Conservation (phyloP, 2,113 vertebrate genomes). For the Scomber japonicus region DNA sequence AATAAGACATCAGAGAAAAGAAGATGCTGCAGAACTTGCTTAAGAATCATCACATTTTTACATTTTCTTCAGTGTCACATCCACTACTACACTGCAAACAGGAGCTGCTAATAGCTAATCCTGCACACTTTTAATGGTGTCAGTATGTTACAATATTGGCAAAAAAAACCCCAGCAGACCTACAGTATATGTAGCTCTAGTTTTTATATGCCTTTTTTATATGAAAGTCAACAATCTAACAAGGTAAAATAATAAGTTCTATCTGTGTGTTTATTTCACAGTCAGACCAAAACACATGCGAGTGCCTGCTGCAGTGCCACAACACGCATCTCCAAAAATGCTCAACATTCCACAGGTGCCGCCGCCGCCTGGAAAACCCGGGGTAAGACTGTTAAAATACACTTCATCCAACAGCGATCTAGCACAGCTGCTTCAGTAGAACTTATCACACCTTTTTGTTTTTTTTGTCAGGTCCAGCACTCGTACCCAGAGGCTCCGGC, state of each 20-base stretch:
- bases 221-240: too few relatives aligned
- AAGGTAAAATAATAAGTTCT: background rate
- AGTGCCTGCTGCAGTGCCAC: constrained; percentile 89
- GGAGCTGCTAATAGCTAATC: too few relatives aligned
- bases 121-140: too few relatives aligned
- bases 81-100: too few relatives aligned
- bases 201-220: background rate
- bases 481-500: constrained; percentile 75
- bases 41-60: too few relatives aligned
- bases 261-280: constrained; percentile 68
- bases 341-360: constrained; percentile 92
- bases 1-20: too few relatives aligned
- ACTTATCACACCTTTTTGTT: background rate
- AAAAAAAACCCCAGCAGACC: too few relatives aligned
- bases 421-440: background rate
- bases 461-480: constrained; percentile 77
- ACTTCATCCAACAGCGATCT: background rate
- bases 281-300: constrained; percentile 92
- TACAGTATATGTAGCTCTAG: too few relatives aligned
- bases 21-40: too few relatives aligned
- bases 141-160: too few relatives aligned
- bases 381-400: constrained; percentile 82
- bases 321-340: constrained; percentile 88
- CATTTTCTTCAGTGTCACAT: too few relatives aligned
- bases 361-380: constrained; percentile 87